phyloP scores from a whole-genome alignment of 2,888 invertebrate species.

The Isoperla grammatica region DNA sequence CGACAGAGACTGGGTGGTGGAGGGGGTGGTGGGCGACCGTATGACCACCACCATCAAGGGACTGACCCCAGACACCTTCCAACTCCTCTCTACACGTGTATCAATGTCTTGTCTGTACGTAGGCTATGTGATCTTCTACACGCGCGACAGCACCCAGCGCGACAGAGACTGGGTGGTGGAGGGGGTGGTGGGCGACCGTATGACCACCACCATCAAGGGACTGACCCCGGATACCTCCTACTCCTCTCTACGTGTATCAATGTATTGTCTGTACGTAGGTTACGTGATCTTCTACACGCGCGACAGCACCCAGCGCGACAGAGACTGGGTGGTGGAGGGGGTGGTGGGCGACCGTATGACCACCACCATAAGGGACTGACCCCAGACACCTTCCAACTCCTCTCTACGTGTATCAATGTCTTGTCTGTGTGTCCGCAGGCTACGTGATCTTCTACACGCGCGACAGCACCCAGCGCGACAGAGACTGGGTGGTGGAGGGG shows the following conservation, averaged over 20 bases:
- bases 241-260: too few species aligned
- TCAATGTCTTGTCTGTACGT: too few species aligned
- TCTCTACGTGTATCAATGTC: too few species aligned
- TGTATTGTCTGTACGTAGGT: too few species aligned
- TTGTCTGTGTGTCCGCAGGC: too few species aligned
- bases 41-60: conserved; percentile 71
- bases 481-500: conserved; percentile 82
- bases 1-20: conserved; percentile 82
- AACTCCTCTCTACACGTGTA: too few species aligned
- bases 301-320: too few species aligned
- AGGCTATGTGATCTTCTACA: conserved; percentile 92
- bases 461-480: conserved; percentile 64
- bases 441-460: conserved; percentile 90
- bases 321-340: too few species aligned
- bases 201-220: conserved; percentile 69
- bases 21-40: conserved; percentile 77
- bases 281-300: too few species aligned
- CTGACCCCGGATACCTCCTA: conserved; percentile 83
- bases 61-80: conserved; percentile 76
- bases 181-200: conserved; percentile 75
- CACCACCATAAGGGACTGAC: too few species aligned
- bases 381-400: too few species aligned
- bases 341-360: too few species aligned
- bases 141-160: conserved; percentile 64
- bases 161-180: conserved; percentile 86